Base-by-base conservation (phyloP, 2,888 invertebrate genomes). In the Dicyrtomina minuta region DNA sequence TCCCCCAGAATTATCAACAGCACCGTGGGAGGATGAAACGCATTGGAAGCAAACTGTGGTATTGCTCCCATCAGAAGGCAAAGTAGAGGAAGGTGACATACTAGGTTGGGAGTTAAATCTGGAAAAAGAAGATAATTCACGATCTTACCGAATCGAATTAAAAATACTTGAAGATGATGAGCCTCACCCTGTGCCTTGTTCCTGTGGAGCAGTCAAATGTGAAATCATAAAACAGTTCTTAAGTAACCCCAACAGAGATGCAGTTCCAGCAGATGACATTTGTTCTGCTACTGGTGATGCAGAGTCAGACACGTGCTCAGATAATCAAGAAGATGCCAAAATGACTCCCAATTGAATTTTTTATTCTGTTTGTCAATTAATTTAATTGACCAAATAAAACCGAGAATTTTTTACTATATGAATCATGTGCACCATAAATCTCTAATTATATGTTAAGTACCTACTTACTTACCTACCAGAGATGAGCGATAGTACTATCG, bases 11-110 rank as follows among this genome's bases (percentile, higher is more conserved):
- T 64, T 78, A 4, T 75, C 76, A 6, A 78, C 78, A 1, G 76
- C 76, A 2, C 88, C 89, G 0, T 81, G 79, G 26, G 81, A 83
- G 64, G 82, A 83, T 61, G 79, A 82, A 56, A 90, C 90, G 1
- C 90, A 90, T 80, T 90, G 90, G 90, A 88, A 89, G 80, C 90
- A 90, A 81, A 88, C 89, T 0, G 83, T 86, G 0, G 88, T 96
- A 74, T 86, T 93, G 1, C 82, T 96, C 55, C 93, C 93, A 0
- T 81, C 86, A 22, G 84, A 86, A 67, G 83, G 86, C 24, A 81
- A 83, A 70, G 86, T 87, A 39, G 80, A 80, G 67, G 74, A 74
- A 43, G 80, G 79, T 1, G 80, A 80, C 44, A 77, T 80, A 13
- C 72, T 80, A 24, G 80, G 80, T 2, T 81, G 80, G 79, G 75